phyloP scores from a whole-genome alignment of 2,113 vertebrate species.

The Globicephala melas region DNA sequence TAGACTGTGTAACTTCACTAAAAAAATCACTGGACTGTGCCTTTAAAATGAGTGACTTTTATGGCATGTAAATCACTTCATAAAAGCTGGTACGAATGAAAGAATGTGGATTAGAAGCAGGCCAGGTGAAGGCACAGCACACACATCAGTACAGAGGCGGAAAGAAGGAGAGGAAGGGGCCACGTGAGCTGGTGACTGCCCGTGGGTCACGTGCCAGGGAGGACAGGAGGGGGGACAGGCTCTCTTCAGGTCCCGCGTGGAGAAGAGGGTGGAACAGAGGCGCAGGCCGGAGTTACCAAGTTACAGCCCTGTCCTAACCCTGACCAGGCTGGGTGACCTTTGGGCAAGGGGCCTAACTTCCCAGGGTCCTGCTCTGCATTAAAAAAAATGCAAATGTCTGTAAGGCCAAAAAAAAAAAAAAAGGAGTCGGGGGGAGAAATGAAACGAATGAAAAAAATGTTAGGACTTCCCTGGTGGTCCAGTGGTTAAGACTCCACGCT shows the following conservation, averaged over 20 bases:
- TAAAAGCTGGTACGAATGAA: not conserved
- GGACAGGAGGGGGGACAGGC: not conserved
- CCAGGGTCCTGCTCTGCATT: accelerated
- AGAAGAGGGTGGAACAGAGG: not conserved
- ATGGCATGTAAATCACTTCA: not conserved
- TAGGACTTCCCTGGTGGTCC: too few species aligned
- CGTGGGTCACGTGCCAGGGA: accelerated
- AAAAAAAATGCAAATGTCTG: accelerated
- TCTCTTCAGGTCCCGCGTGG: accelerated
- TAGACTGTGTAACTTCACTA: not conserved
- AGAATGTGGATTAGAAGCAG: not conserved
- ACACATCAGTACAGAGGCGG: accelerated
- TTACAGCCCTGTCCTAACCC: not conserved
- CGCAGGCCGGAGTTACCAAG: accelerated
- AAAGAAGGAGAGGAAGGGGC: not conserved
- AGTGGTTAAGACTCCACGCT: too few species aligned
- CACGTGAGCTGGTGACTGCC: accelerated
- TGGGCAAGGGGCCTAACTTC: not conserved
- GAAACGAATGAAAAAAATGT: not conserved
- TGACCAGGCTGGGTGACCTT: accelerated
- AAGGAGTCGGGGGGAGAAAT: not conserved
- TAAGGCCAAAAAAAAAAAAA: too few species aligned
- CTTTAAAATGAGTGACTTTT: not conserved
- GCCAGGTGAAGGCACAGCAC: accelerated
- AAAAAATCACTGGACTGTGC: too few species aligned